Evolutionary conservation across 2,113 vertebrate species (phyloP).

Genomic region (Candoia aspera): DNA sequence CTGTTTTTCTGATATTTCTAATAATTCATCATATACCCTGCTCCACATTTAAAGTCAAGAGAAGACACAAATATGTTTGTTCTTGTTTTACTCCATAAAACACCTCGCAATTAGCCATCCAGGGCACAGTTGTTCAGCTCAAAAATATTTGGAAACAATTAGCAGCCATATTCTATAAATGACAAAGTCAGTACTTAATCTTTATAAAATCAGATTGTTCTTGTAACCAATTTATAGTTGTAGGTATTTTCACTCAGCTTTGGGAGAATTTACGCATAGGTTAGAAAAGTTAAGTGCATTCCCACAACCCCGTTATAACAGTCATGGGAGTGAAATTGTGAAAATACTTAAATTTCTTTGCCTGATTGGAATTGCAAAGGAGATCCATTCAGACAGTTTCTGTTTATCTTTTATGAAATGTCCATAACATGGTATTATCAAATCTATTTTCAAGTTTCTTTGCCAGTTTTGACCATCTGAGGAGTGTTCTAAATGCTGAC

Average conservation of each 20-base stretch:
- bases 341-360: not conserved
- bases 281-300: not conserved
- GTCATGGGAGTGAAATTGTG: not conserved
- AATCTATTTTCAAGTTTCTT: not conserved
- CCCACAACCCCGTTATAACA: not conserved
- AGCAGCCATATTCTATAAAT: not conserved
- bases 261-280: not conserved
- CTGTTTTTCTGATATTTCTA: not conserved
- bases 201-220: not conserved
- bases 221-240: slow-evolving; percentile 7
- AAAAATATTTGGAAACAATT: not conserved
- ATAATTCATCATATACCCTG: not conserved
- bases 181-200: not conserved
- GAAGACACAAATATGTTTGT: not conserved
- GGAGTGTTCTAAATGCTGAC: not conserved
- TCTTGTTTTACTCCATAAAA: not conserved
- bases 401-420: not conserved
- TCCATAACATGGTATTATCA: not conserved
- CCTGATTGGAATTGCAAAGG: not conserved
- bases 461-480: not conserved
- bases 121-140: not conserved
- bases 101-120: not conserved
- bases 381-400: not conserved
- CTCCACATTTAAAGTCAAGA: not conserved
- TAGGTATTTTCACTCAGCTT: not conserved